Percentiles rank a stretch among this genome's conserved stretches.
Conservation (phyloP, 2,797 vertebrate species). For the Sebastes dallii region DNA sequence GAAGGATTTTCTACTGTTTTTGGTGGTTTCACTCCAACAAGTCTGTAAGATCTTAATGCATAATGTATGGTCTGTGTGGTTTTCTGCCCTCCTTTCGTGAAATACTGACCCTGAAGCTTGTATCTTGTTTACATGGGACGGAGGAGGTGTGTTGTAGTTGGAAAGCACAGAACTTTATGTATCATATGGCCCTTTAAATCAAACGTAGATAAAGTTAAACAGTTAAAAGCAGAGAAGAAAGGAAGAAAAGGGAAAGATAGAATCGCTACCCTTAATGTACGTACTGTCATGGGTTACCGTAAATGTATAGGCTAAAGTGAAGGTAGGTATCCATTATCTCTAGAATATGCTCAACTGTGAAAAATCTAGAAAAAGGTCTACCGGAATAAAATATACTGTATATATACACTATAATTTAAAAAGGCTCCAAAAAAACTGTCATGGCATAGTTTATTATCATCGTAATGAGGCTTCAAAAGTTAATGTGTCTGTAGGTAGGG, state of each 20-base stretch:
- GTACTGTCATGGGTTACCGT: too few relatives aligned
- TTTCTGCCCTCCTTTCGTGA: slow-evolving; percentile 23
- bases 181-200: slow-evolving; percentile 1
- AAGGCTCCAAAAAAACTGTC: neutral
- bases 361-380: too few relatives aligned
- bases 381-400: neutral
- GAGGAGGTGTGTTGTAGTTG: neutral
- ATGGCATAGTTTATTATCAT: slow-evolving; percentile 4
- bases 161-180: neutral
- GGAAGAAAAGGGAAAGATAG: neutral
- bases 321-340: neutral
- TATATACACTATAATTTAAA: neutral
- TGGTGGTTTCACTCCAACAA: slow-evolving; percentile 19
- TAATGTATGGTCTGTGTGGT: slow-evolving; percentile 39
- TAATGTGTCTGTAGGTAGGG: neutral
- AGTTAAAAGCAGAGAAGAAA: neutral
- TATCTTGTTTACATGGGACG: slow-evolving; percentile 40
- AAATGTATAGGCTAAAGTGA: neutral
- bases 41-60: slow-evolving; percentile 21
- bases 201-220: neutral
- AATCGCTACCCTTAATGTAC: neutral
- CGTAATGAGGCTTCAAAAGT: neutral
- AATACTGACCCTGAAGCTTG: slow-evolving; percentile 32
- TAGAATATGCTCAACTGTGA: neutral
- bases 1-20: slow-evolving; percentile 27